Evolutionary conservation across 2,797 vertebrate genomes (phyloP), one percentile per base, ranked within the genome.

Genomic region (Peromyscus melanophrys): DNA sequence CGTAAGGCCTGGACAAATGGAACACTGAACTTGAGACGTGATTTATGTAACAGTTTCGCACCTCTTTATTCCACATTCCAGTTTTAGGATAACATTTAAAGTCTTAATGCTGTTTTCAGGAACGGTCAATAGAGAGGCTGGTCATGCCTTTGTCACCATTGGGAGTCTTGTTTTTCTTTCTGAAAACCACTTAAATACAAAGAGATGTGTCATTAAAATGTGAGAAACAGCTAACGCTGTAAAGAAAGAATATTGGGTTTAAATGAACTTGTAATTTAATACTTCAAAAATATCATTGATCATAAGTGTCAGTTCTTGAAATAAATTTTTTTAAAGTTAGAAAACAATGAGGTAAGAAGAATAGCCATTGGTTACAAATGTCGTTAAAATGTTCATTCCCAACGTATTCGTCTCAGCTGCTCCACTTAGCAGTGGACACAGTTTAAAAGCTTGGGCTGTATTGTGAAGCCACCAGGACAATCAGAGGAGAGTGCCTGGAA

Each of bases 11-110:
- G 89, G 43, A 40, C 0, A 40, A 37, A 29, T 0, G 43, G 73
- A 81, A 76, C 0, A 27, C 17, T 87, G 9, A 76, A 25, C 57
- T 92, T 17, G 63, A 96, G 95, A 75, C 52, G 3, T 46, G 83
- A 77, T 67, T 92, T 73, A 37, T 11, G 37, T 11, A 57, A 75
- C 4, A 59, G 65, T 73, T 84, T 95, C 83, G 87, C 83, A 88
- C 97, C 89, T 97, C 86, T 78, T 80, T 84, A 90, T 52, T 91
- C 49, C 89, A 94, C 91, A 80, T 92, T 77, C 90, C 90, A 75
- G 34, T 69, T 94, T 80, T 95, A 75, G 52, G 86, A 87, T 25
- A 80, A 97, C 96, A 80, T 86, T 83, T 89, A 65, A 92, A 89
- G 83, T 40, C 83, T 95, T 67, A 92, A 76, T 6, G 34, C 29